A percentile compares a stretch with the other conserved stretches of the same genome.
Conservation (phyloP, 2,113 vertebrate genomes). For the Otolemur garnettii region DNA sequence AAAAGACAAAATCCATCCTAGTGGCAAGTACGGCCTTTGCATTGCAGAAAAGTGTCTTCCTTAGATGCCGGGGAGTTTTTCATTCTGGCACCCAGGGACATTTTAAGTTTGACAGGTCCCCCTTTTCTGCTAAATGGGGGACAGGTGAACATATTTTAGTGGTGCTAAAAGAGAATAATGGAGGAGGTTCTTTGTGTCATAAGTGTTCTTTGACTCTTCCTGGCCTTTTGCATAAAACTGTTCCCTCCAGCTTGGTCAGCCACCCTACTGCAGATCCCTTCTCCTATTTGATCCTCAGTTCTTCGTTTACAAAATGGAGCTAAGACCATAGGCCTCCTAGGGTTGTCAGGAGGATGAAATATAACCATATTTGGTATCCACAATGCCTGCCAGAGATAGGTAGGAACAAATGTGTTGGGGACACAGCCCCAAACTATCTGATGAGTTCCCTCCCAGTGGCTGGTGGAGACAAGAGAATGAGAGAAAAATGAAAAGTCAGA, state of each 20-base stretch:
- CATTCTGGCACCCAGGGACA: too few relatives aligned
- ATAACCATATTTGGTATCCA: fast-evolving
- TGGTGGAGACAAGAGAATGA: too few relatives aligned
- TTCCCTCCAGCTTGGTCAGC: too few relatives aligned
- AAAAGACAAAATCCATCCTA: too few relatives aligned
- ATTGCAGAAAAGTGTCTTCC: background rate
- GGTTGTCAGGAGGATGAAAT: background rate
- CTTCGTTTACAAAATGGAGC: fast-evolving
- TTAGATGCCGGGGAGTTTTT: background rate
- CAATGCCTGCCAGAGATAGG: fast-evolving
- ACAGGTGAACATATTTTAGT: background rate
- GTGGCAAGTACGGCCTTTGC: background rate
- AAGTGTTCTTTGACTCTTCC: too few relatives aligned
- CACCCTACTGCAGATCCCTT: fast-evolving
- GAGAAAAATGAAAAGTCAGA: too few relatives aligned
- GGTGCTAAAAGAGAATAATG: background rate
- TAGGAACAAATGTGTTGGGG: too few relatives aligned
- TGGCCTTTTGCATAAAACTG: background rate
- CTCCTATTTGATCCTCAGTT: background rate
- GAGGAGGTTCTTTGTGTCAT: background rate
- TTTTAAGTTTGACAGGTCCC: background rate
- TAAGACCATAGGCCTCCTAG: fast-evolving
- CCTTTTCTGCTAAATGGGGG: background rate
- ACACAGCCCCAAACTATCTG: too few relatives aligned
- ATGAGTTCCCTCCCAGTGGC: too few relatives aligned